Evolutionary conservation across 2,888 invertebrate species (phyloP).

Genomic region (Pegoplata infirma): DNA sequence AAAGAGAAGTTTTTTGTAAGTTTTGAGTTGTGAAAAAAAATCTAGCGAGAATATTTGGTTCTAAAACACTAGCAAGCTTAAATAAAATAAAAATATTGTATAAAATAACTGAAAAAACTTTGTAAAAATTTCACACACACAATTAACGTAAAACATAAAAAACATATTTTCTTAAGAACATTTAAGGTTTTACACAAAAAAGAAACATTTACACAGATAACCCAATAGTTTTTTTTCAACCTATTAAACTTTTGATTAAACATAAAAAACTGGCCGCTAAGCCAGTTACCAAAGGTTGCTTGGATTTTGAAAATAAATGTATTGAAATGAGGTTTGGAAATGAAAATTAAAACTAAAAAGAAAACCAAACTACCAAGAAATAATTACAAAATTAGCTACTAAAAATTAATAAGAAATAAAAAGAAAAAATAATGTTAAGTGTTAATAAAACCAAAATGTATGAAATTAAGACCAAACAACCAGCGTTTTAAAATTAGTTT

Average conservation of each 20-base stretch:
- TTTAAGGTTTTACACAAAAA: conserved; percentile 67
- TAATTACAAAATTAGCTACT: conserved; percentile 20
- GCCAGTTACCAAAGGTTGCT: conserved; percentile 50
- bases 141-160: conserved; percentile 40
- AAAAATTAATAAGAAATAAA: conserved; percentile 13
- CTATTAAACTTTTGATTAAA: conserved; percentile 50
- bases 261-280: conserved; percentile 50
- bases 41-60: background rate
- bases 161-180: conserved; percentile 23
- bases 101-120: conserved; percentile 68
- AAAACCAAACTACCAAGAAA: background rate
- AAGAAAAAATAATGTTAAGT: conserved; percentile 8
- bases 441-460: conserved; percentile 65
- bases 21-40: background rate
- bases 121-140: conserved; percentile 71
- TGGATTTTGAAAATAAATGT: conserved; percentile 40
- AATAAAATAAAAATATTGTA: conserved; percentile 1
- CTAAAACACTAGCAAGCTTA: conserved; percentile 52
- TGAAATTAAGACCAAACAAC: conserved; percentile 73
- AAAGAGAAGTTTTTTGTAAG: conserved; percentile 14
- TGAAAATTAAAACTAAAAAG: conserved; percentile 14
- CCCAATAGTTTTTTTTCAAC: conserved; percentile 52
- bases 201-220: conserved; percentile 42
- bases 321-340: conserved; percentile 29
- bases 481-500: conserved; percentile 69